These are phyloP conservation scores for Buceros bicornis DNA, from an alignment of 2,797 vertebrate species.

Conservation along the genomic window DNA sequence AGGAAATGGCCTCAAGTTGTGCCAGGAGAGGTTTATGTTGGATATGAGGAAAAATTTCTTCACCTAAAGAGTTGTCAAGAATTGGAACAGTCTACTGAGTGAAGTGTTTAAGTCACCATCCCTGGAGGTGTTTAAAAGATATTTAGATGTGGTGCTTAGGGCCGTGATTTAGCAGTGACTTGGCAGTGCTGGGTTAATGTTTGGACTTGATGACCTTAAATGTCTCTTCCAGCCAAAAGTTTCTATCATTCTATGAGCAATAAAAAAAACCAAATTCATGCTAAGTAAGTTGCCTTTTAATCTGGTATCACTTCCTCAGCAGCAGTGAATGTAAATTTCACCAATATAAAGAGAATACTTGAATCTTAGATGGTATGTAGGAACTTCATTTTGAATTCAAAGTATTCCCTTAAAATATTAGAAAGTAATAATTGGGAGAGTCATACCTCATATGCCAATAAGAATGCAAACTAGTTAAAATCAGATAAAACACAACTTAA, in stretches of 20 bases:
- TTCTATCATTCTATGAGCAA: background rate
- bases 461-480: background rate
- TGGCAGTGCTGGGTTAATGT: too few species aligned
- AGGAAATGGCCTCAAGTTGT: too few species aligned
- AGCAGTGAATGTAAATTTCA: background rate
- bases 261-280: background rate
- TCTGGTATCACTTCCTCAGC: background rate
- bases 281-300: background rate
- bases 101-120: too few species aligned
- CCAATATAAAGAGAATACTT: background rate
- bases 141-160: too few species aligned
- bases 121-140: too few species aligned
- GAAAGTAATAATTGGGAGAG: background rate
- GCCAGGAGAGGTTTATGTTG: too few species aligned
- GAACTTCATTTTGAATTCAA: background rate
- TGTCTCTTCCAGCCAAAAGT: too few species aligned
- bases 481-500: background rate
- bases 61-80: too few species aligned
- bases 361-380: background rate
- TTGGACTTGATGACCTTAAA: too few species aligned
- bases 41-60: too few species aligned
- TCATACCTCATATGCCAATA: background rate
- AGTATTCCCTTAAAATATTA: background rate
- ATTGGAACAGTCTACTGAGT: too few species aligned
- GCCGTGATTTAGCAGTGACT: too few species aligned